Conservation (phyloP, 2,888 invertebrate genomes). For the Synergus gifuensis region DNA sequence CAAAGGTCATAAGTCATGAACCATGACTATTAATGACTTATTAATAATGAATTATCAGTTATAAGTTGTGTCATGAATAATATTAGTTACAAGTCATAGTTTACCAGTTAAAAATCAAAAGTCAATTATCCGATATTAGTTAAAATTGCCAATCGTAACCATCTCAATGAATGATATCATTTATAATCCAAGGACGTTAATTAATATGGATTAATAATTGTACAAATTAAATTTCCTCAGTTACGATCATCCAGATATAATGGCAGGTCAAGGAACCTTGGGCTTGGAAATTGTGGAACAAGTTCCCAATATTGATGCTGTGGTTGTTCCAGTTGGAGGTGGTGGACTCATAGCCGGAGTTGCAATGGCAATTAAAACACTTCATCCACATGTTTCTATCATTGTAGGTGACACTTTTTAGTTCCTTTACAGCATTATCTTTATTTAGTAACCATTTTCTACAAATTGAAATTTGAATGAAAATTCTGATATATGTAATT, state of each 20-base stretch:
- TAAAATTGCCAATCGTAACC: too few relatives aligned
- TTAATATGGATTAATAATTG: not conserved
- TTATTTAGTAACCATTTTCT: too few relatives aligned
- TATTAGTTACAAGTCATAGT: too few relatives aligned
- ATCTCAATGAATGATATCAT: too few relatives aligned
- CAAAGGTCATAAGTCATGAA: not conserved
- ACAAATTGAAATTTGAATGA: too few relatives aligned
- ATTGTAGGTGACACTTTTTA: constrained; percentile 80
- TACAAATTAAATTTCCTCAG: constrained; percentile 78
- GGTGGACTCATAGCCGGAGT: constrained; percentile 95
- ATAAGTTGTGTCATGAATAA: too few relatives aligned
- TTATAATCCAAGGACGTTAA: not conserved
- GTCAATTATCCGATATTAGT: too few relatives aligned
- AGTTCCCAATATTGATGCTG: constrained; percentile 91
- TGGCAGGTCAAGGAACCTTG: constrained; percentile 97
- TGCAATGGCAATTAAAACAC: constrained; percentile 91
- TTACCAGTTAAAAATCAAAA: too few relatives aligned
- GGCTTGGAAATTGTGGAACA: constrained; percentile 84
- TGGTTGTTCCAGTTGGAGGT: constrained; percentile 96
- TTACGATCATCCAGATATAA: constrained; percentile 96
- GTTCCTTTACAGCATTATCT: not conserved
- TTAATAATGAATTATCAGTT: not conserved
- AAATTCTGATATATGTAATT: not conserved
- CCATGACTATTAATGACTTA: too few relatives aligned
- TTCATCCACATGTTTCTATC: constrained; percentile 89